Base-by-base conservation (phyloP, 2,113 vertebrate genomes). In the Pseudopodoces humilis region DNA sequence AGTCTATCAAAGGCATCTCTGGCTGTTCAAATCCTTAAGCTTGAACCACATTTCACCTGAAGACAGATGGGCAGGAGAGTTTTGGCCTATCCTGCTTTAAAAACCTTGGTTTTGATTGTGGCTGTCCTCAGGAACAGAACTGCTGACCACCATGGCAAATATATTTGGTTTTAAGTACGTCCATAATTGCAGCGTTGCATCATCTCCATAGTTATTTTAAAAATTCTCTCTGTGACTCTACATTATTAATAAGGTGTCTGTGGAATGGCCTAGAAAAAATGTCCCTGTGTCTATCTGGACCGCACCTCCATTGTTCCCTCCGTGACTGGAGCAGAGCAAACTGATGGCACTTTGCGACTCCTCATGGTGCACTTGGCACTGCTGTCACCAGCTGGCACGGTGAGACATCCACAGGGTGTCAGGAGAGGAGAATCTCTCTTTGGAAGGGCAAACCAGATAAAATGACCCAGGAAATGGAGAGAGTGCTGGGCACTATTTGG, bases 171-270 rank as follows among this genome's bases (percentile, higher is more conserved):
- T 95, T 56, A 67, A 70, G 65, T 92, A 76, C 67, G 85, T n/a
- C 83, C 41, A 3, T 62, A 94, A 94, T 19, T 75, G 92, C 64
- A 90, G 90, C 1, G 0, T 86, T 92, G 88, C 68, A 0, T 92
- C 95, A 94, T 86, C 71, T 68, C 82, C 82, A 80, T 0, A 6
- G 86, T 88, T 91, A 90, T 94, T 96, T 93, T 88, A 90, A 86
- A 92, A 93, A 71, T 86, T 84, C 76, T 90, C 80, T 88, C 76
- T 88, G 80, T 13, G 19, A 78, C 30, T 68, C 85, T 97, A 83
- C 92, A 96, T 97, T 96, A 97, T 97, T 96, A 88, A 97, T 95
- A 81, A 93, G 64, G 47, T 84, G 49, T 56, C 91, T 90, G 67
- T 15, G 56, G 83, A 94, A 92, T 2, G n/a, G 27, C 69, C 82